Evolutionary conservation across 2,888 invertebrate species (phyloP).

Genomic region (Acanthacorydalis orientalis): DNA sequence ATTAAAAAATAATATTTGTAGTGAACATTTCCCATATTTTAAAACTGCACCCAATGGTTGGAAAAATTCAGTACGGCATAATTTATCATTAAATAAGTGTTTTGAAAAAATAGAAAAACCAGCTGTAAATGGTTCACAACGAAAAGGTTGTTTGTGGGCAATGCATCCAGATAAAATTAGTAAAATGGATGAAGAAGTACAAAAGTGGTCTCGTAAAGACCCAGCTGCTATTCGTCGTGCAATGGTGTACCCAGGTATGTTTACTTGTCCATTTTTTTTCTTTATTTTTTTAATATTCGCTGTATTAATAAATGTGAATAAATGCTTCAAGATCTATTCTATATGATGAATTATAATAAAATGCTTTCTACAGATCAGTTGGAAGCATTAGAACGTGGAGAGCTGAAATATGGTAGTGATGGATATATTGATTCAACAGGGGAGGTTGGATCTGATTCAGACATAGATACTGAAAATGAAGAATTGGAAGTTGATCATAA

Average conservation of each 20-base stretch:
- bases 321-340: not conserved
- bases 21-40: conserved; percentile 96
- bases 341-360: conserved; percentile 1
- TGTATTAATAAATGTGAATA: not conserved
- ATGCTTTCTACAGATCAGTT: conserved; percentile 42
- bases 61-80: conserved; percentile 98
- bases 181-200: conserved; percentile 97
- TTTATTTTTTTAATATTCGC: not conserved
- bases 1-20: conserved; percentile 27
- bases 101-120: conserved; percentile 97
- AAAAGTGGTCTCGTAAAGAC: conserved; percentile 94
- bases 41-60: conserved; percentile 96
- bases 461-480: conserved; percentile 31
- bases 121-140: conserved; percentile 67
- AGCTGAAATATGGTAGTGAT: conserved; percentile 62
- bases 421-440: conserved; percentile 35
- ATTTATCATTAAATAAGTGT: conserved; percentile 92
- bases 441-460: conserved; percentile 48
- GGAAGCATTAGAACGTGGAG: conserved; percentile 69
- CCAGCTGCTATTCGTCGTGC: conserved; percentile 81
- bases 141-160: conserved; percentile 89
- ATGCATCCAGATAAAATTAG: conserved; percentile 88
- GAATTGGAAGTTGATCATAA: conserved; percentile 30
- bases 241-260: conserved; percentile 78
- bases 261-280: not conserved